Conservation (phyloP, 2,113 vertebrate species). For the Cranoglanis bouderius region DNA sequence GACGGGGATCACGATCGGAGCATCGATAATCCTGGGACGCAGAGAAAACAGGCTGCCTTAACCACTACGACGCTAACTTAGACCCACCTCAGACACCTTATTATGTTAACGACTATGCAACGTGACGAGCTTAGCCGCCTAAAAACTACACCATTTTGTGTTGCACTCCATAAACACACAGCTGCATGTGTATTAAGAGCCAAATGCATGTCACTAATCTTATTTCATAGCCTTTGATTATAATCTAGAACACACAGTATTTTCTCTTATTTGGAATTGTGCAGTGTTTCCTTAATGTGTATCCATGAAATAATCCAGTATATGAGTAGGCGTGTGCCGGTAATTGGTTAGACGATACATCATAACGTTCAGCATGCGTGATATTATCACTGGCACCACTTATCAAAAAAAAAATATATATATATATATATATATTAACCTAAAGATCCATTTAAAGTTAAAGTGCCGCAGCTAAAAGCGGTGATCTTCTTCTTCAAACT, state of each 20-base stretch:
- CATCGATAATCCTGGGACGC: not conserved
- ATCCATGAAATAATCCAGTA: not conserved
- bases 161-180: not conserved
- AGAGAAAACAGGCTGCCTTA: constrained; percentile 17
- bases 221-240: not conserved
- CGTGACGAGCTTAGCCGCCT: not conserved
- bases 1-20: not conserved
- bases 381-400: no score
- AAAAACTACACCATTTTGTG: not conserved
- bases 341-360: not conserved
- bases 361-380: not conserved
- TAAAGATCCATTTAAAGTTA: not conserved
- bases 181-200: not conserved
- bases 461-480: not conserved
- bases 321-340: not conserved
- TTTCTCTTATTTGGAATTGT: not conserved
- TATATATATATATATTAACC: no score
- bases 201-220: constrained; percentile 37
- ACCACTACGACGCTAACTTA: constrained; percentile 4
- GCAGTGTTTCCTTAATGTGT: not conserved
- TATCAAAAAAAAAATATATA: not conserved
- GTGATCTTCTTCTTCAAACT: not conserved
- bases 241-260: not conserved
- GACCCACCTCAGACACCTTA: not conserved
- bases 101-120: constrained; percentile 33